Conservation (phyloP, 1,140 invertebrate genomes). For the Drosophila santomea region DNA sequence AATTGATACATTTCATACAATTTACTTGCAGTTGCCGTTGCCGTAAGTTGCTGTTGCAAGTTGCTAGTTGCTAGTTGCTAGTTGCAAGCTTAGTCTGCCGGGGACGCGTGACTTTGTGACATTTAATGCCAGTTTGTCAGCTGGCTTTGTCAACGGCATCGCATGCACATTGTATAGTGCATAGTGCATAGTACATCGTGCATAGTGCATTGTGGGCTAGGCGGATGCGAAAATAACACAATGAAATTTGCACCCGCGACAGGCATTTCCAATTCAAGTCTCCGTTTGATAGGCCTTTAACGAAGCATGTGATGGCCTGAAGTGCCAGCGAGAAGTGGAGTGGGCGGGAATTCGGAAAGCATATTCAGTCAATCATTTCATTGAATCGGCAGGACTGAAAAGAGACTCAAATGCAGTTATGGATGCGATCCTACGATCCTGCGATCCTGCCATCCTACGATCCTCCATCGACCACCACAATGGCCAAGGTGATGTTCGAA, state of each 20-base stretch:
- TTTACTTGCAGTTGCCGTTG: constrained; percentile 44
- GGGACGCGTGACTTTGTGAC: constrained; percentile 75
- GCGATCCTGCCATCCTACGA: neutral
- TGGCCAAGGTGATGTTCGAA: constrained; percentile 51
- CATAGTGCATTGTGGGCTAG: constrained; percentile 9
- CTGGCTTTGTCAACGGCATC: constrained; percentile 41
- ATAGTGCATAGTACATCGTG: too few relatives aligned
- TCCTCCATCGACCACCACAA: constrained; percentile 48
- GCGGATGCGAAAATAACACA: constrained; percentile 76
- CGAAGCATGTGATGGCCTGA: constrained; percentile 77
- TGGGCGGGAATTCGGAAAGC: neutral
- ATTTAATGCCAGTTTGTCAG: constrained; percentile 78
- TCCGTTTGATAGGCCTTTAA: constrained; percentile 69
- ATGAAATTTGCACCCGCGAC: constrained; percentile 68
- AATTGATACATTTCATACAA: constrained; percentile 76
- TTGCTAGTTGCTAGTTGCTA: constrained; percentile 35
- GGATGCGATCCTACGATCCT: neutral
- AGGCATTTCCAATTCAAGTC: constrained; percentile 4
- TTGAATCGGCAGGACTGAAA: too few relatives aligned
- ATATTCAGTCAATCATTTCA: too few relatives aligned
- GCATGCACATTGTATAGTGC: constrained; percentile 20
- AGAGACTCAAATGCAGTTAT: neutral
- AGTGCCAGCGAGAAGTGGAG: constrained; percentile 55
- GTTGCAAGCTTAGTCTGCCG: constrained; percentile 16
- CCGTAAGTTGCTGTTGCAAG: constrained; percentile 4